A percentile compares a stretch with the other conserved stretches of the same genome.
These are phyloP conservation scores for Ailurus styani DNA, from an alignment of 2,113 vertebrate genomes.

Conservation along the genomic window DNA sequence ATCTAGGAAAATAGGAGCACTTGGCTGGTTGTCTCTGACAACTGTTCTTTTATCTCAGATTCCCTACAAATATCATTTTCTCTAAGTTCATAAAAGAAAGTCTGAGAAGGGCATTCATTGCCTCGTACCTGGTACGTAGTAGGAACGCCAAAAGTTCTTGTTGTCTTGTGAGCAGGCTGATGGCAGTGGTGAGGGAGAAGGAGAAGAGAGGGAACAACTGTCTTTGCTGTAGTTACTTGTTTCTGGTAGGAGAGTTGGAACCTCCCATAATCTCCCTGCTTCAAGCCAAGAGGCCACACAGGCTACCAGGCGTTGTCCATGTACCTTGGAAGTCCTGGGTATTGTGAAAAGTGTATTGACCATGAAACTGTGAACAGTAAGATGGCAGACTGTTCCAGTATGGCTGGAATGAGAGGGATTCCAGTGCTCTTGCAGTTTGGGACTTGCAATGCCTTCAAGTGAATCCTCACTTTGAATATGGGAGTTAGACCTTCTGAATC, in stretches of 20 bases:
- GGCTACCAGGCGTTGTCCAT: rapidly evolving
- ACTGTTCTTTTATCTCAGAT: background rate
- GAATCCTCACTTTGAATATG: background rate
- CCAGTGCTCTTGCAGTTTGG: no score
- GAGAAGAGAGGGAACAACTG: rapidly evolving
- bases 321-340: background rate
- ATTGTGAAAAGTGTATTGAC: background rate
- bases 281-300: background rate
- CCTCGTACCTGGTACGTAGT: no score
- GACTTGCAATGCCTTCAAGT: background rate
- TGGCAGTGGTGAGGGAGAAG: rapidly evolving
- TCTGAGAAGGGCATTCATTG: no score
- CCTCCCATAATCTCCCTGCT: no score
- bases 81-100: background rate
- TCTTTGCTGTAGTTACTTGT: background rate
- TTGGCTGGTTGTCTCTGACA: background rate
- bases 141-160: rapidly evolving
- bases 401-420: background rate
- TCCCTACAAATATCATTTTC: background rate
- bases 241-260: background rate
- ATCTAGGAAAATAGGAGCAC: no score
- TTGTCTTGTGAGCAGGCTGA: background rate
- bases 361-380: background rate
- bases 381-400: background rate
- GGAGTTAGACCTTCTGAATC: background rate